These are phyloP conservation scores for Melinaea marsaeus DNA, from an alignment of 2,888 invertebrate genomes.

Conservation along the genomic window DNA sequence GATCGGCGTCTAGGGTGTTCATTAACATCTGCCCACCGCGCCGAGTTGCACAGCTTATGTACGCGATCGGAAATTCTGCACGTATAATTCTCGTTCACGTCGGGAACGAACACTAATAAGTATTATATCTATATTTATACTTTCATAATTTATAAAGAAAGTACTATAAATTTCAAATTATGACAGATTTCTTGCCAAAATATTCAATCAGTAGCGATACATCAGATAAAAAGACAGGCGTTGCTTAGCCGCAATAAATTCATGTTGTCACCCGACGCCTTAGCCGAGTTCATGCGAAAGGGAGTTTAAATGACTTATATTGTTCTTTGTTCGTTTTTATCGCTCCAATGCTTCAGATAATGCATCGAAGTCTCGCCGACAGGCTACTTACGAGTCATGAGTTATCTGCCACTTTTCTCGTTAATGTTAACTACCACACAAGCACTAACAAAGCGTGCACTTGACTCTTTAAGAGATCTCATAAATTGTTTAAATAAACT, in stretches of 20 bases:
- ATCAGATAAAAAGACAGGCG: slow-evolving; percentile 24
- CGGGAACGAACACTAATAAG: slow-evolving; percentile 24
- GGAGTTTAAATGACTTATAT: slow-evolving; percentile 68
- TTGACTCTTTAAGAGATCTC: slow-evolving; percentile 40
- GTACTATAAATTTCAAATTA: neutral
- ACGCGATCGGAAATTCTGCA: slow-evolving; percentile 59
- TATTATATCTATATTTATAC: too few species aligned
- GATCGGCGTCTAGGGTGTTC: slow-evolving; percentile 42
- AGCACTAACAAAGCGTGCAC: slow-evolving; percentile 53
- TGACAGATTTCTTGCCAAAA: neutral
- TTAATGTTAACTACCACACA: slow-evolving; percentile 59
- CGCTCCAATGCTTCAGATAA: slow-evolving; percentile 73
- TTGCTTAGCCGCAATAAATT: slow-evolving; percentile 39
- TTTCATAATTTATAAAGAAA: too few species aligned
- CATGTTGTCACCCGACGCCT: slow-evolving; percentile 65
- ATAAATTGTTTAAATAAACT: slow-evolving; percentile 1
- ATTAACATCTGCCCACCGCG: slow-evolving; percentile 61
- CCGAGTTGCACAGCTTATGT: slow-evolving; percentile 49
- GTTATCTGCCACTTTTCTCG: slow-evolving; percentile 71
- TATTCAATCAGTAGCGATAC: neutral
- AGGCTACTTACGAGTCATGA: slow-evolving; percentile 46
- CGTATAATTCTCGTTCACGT: slow-evolving; percentile 52
- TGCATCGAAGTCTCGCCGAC: slow-evolving; percentile 44
- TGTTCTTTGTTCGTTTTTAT: slow-evolving; percentile 77
- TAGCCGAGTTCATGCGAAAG: slow-evolving; percentile 67